Conservation (phyloP, 2,113 vertebrate species). For the Suncus etruscus region DNA sequence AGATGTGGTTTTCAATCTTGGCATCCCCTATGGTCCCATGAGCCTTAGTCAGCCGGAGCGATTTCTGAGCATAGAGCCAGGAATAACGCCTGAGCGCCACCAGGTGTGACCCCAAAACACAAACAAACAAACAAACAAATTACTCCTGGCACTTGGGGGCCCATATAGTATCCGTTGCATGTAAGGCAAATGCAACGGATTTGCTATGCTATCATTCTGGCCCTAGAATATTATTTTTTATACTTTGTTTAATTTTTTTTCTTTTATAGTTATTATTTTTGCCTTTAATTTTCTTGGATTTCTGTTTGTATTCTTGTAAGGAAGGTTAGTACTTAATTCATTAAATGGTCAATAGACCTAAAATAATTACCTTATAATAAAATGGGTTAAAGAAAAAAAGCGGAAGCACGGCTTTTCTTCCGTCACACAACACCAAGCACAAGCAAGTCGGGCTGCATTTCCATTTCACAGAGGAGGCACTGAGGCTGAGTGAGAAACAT, state of each 20-base stretch:
- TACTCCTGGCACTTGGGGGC: too few species aligned
- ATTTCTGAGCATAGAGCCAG: too few species aligned
- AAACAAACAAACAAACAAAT: too few species aligned
- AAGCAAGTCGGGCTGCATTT: neutral
- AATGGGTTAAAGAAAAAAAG: neutral
- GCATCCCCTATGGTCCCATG: too few species aligned
- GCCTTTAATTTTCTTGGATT: neutral
- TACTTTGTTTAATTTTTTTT: neutral
- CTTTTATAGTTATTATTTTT: neutral
- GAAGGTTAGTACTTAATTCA: neutral
- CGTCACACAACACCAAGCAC: neutral
- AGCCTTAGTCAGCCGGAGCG: too few species aligned
- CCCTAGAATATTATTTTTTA: neutral
- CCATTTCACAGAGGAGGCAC: neutral
- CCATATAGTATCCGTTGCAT: too few species aligned
- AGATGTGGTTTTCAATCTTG: too few species aligned
- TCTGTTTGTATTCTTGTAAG: constrained; percentile 5
- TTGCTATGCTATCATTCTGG: too few species aligned
- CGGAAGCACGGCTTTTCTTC: neutral
- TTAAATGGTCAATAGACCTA: neutral
- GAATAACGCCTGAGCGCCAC: too few species aligned
- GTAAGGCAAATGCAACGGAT: too few species aligned
- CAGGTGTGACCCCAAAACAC: too few species aligned
- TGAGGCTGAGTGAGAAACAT: neutral
- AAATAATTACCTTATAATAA: constrained; percentile 37